Evolutionary conservation across 2,888 invertebrate species (phyloP), one percentile per base, ranked within the genome.

Genomic region (Cephus spinipes): DNA sequence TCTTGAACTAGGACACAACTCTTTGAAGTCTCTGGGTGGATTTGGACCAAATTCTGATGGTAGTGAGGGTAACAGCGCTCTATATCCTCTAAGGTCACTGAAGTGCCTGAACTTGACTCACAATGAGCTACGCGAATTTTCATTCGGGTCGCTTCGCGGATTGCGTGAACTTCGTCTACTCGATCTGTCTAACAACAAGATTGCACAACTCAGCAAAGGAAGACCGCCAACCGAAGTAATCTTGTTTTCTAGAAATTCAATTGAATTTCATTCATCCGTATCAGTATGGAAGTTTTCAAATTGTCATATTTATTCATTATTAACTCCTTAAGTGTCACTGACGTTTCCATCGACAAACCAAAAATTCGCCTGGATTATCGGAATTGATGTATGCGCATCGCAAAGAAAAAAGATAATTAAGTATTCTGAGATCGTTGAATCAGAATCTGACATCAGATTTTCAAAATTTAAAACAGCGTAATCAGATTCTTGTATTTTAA

Each of bases 181-280:
- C 77, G 97, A 97, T 91, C 92, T 97, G 34, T 96, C 96, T 3
- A 93, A 94, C 88, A 97, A 97, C 90, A 94, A 93, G 89, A 96
- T 97, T 77, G 93, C 92, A 75, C 94, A 93, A 73, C 84, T 91
- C 32, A 84, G 85, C 73, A 87, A 88, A 36, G 89, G 90, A 71
- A 85, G 90, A 77, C 85, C 87, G 68, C 87, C 91, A 3, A 89
- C 89, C 55, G 91, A 91, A 88, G 91, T 91, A 81, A 77, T 36
- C n/a, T 11, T 73, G 0, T 40, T 73, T 55, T 36, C 9, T 69
- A 23, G 23, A 74, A 77, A 12, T 30, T 40, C 23, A 33, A 68
- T 32, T 33, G 11, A 77, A 11, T 71, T 68, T 74, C 31, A 68
- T 71, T 32, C 12, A 34, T 9, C 55, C 35, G 31, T 76, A 1